A percentile compares a stretch with the other conserved stretches of the same genome.
Evolutionary conservation across 64 coral and sea anemone species (phyloP).

Genomic region (Trachythela sp.): DNA sequence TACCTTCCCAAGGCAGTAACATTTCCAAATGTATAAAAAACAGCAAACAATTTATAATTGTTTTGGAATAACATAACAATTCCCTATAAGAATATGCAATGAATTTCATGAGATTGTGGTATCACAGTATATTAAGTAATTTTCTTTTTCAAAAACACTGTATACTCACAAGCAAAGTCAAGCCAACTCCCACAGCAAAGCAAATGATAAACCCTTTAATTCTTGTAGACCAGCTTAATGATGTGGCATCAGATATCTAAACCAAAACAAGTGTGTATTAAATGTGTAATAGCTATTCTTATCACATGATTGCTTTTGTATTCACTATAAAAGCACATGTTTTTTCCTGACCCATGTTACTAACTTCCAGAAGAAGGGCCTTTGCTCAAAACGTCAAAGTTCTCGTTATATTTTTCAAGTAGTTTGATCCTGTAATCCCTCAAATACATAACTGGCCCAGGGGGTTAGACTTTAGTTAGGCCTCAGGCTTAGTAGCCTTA

Average conservation of each 20-base stretch:
- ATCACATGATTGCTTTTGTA: too few species aligned
- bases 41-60: slow-evolving; percentile 69
- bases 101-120: neutral
- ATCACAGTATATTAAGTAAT: neutral
- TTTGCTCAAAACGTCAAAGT: too few species aligned
- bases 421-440: neutral
- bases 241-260: slow-evolving; percentile 88
- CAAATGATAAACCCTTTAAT: slow-evolving; percentile 91
- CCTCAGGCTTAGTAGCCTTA: too few species aligned
- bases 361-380: too few species aligned
- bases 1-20: slow-evolving; percentile 78
- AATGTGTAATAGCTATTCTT: neutral
- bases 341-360: too few species aligned
- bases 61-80: slow-evolving; percentile 68
- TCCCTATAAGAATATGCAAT: slow-evolving; percentile 34
- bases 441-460: neutral
- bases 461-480: too few species aligned
- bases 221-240: slow-evolving; percentile 97
- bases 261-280: neutral
- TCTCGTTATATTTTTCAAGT: neutral
- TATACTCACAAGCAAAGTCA: slow-evolving; percentile 73
- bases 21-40: slow-evolving; percentile 90
- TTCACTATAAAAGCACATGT: too few species aligned
- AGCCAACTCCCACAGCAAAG: slow-evolving; percentile 67
- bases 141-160: neutral